These are phyloP conservation scores for Siniperca scherzeri DNA, from an alignment of 2,797 vertebrate genomes.

Conservation along the genomic window DNA sequence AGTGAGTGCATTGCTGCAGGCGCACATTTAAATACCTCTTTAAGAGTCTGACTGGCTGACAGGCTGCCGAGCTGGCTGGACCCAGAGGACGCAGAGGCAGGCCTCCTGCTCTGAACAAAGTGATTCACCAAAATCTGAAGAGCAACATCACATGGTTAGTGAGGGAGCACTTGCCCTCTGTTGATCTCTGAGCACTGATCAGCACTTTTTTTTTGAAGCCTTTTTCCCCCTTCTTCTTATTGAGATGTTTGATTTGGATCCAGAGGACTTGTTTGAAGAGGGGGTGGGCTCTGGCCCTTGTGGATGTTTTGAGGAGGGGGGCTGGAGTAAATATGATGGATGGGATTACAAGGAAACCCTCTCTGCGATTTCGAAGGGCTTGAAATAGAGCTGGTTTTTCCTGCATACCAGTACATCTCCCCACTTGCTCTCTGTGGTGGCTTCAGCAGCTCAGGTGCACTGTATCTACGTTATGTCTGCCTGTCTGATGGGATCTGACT, in stretches of 20 bases:
- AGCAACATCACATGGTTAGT: constrained; percentile 78
- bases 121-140: constrained; percentile 81
- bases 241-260: constrained; percentile 74
- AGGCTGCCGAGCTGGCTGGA: constrained; percentile 78
- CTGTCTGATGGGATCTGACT: constrained; percentile 78
- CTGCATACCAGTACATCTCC: constrained; percentile 79
- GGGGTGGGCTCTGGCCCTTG: constrained; percentile 66
- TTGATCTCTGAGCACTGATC: constrained; percentile 67
- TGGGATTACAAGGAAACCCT: constrained; percentile 83
- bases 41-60: constrained; percentile 90
- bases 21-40: constrained; percentile 93
- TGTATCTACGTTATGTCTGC: constrained; percentile 75
- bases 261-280: constrained; percentile 77
- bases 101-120: constrained; percentile 87
- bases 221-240: constrained; percentile 54
- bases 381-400: constrained; percentile 83
- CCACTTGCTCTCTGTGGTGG: constrained; percentile 78
- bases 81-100: constrained; percentile 72
- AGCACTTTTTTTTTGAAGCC: constrained; percentile 26
- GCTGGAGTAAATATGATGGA: constrained; percentile 79
- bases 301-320: constrained; percentile 56
- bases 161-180: constrained; percentile 65
- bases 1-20: constrained; percentile 91
- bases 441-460: constrained; percentile 79
- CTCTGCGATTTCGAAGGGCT: constrained; percentile 77